phyloP scores from a whole-genome alignment of 2,797 vertebrate genomes.

The Lophius americanus region DNA sequence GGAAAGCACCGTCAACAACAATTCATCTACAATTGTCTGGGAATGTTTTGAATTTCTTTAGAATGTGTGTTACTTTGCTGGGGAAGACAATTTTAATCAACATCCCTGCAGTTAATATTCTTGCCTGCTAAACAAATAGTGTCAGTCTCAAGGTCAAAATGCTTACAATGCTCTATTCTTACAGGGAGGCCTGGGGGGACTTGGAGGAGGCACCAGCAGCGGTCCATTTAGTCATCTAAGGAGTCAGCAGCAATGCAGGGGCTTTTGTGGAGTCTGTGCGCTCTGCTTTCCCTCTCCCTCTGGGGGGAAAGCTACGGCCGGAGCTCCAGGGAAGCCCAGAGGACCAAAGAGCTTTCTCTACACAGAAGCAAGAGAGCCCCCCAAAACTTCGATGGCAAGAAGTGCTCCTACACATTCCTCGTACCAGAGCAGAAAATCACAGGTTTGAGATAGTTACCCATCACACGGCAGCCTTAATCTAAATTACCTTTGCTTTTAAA shows the following conservation, averaged over 20 bases:
- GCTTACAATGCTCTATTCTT: slow-evolving; percentile 39
- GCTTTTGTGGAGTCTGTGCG: slow-evolving; percentile 83
- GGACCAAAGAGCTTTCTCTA: slow-evolving; percentile 59
- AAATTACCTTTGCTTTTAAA: slow-evolving; percentile 1
- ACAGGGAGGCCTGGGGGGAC: slow-evolving; percentile 56
- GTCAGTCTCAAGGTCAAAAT: not conserved
- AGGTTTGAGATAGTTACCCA: slow-evolving; percentile 34
- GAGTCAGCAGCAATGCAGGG: slow-evolving; percentile 83
- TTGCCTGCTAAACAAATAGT: too few species aligned
- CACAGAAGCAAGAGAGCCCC: slow-evolving; percentile 73
- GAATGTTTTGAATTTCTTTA: slow-evolving; percentile 18
- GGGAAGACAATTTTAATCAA: slow-evolving; percentile 30
- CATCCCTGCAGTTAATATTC: slow-evolving; percentile 7
- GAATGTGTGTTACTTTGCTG: slow-evolving; percentile 6
- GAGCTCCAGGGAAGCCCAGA: slow-evolving; percentile 76
- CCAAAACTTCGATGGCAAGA: slow-evolving; percentile 81
- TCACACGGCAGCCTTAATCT: not conserved
- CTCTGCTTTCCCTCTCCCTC: slow-evolving; percentile 83
- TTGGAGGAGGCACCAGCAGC: slow-evolving; percentile 48
- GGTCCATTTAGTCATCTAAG: slow-evolving; percentile 53
- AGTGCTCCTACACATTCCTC: slow-evolving; percentile 96
- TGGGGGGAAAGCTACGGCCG: slow-evolving; percentile 74
- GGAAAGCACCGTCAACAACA: slow-evolving; percentile 26
- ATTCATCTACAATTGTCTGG: slow-evolving; percentile 21
- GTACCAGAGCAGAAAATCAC: slow-evolving; percentile 96